These are phyloP conservation scores for Tetrax tetrax DNA, from an alignment of 2,113 vertebrate genomes.

Conservation along the genomic window DNA sequence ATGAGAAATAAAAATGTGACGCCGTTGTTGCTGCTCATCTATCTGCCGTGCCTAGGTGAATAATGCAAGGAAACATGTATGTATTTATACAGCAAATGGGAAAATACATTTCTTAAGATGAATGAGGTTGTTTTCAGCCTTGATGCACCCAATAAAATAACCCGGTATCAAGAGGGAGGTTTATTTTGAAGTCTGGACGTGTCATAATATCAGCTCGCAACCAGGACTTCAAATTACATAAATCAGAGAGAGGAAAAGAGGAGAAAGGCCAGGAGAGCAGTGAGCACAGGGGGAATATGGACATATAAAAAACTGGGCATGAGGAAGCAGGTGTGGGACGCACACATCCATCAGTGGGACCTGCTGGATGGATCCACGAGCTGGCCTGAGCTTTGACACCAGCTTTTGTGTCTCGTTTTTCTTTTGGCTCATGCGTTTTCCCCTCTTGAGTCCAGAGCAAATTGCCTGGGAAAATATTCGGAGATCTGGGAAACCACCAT, in stretches of 20 bases:
- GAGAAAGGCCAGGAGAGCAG: constrained; percentile 50
- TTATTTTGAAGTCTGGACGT: constrained; percentile 72
- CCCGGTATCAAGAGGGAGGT: constrained; percentile 72
- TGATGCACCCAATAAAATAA: constrained; percentile 73
- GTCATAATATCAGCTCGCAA: constrained; percentile 68
- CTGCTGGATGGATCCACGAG: not conserved
- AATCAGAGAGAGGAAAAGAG: constrained; percentile 59
- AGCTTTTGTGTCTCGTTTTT: not conserved
- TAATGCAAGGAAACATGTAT: constrained; percentile 69
- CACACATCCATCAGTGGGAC: not conserved
- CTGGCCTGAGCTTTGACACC: not conserved
- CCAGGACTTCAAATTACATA: constrained; percentile 61
- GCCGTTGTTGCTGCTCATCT: constrained; percentile 60
- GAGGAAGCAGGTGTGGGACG: not conserved
- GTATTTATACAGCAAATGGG: constrained; percentile 75
- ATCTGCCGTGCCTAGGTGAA: constrained; percentile 58
- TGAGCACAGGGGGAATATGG: not conserved
- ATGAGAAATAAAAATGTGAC: constrained; percentile 57
- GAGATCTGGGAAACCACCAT: fast-evolving
- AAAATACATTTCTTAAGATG: constrained; percentile 74
- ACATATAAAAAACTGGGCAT: not conserved
- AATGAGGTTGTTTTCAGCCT: constrained; percentile 72
- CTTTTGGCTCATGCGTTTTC: not conserved
- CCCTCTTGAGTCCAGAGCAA: not conserved
- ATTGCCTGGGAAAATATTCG: not conserved